phyloP scores from a whole-genome alignment of 2,888 invertebrate species.

The Heliconius ismenius region DNA sequence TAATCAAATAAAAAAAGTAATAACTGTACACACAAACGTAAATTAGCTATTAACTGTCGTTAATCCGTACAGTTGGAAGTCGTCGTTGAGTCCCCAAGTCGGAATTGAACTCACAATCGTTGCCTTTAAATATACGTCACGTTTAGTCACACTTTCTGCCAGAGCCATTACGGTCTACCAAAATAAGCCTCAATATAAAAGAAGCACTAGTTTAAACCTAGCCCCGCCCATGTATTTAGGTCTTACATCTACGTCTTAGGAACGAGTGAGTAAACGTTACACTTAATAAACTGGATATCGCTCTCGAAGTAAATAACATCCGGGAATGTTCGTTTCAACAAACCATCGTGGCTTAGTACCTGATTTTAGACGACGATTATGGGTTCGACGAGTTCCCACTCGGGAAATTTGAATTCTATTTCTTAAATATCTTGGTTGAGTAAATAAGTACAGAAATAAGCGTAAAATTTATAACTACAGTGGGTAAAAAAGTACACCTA shows the following conservation, averaged over 20 bases:
- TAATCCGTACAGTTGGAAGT: too few species aligned
- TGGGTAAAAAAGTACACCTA: too few species aligned
- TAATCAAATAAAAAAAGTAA: background rate
- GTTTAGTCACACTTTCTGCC: background rate
- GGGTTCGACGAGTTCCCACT: background rate
- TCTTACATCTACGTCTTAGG: background rate
- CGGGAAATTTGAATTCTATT: background rate
- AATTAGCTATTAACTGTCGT: too few species aligned
- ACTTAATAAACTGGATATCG: constrained; percentile 18
- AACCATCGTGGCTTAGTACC: background rate
- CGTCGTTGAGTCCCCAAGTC: too few species aligned
- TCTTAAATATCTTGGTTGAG: background rate
- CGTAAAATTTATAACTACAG: background rate
- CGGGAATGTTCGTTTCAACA: background rate
- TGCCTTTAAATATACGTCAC: too few species aligned
- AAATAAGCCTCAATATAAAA: background rate
- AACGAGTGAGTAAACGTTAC: background rate
- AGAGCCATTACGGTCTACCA: background rate
- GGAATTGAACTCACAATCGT: background rate
- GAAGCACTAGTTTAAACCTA: background rate
- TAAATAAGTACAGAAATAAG: background rate
- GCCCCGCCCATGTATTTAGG: background rate
- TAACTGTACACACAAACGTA: too few species aligned
- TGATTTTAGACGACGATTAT: background rate
- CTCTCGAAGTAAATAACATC: constrained; percentile 7